Percentiles rank a stretch among this genome's conserved stretches.
Conservation (phyloP, 64 coral and sea anemone species). For the Montipora cactus region DNA sequence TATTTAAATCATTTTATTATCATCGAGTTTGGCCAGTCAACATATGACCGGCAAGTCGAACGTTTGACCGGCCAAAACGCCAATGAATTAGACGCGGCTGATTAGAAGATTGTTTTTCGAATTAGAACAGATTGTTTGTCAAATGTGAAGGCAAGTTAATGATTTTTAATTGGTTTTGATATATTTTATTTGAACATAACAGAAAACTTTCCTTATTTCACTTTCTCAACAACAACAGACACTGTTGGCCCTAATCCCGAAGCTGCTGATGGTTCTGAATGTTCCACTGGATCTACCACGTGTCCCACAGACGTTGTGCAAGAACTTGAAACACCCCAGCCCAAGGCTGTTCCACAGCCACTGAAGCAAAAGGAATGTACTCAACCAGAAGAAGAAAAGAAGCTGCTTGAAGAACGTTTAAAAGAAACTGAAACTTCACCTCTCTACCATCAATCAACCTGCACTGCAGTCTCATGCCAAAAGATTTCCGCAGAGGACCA, state of each 20-base stretch:
- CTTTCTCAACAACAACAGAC: slow-evolving; percentile 64
- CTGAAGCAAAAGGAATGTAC: slow-evolving; percentile 48
- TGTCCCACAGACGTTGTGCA: slow-evolving; percentile 48
- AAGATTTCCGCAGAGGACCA: slow-evolving; percentile 39
- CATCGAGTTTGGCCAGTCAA: slow-evolving; percentile 34
- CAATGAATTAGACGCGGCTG: slow-evolving; percentile 61
- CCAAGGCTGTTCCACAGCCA: slow-evolving; percentile 65
- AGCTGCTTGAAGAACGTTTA: slow-evolving; percentile 51
- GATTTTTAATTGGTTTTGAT: slow-evolving; percentile 54
- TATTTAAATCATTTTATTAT: slow-evolving; percentile 46
- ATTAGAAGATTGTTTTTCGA: slow-evolving; percentile 57
- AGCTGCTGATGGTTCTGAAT: slow-evolving; percentile 60
- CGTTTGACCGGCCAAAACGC: slow-evolving; percentile 54
- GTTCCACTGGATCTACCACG: slow-evolving; percentile 45
- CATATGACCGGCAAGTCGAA: slow-evolving; percentile 56
- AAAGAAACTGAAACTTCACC: slow-evolving; percentile 35
- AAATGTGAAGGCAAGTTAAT: slow-evolving; percentile 56
- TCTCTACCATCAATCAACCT: slow-evolving; percentile 53
- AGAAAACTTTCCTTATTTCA: slow-evolving; percentile 57
- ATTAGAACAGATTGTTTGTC: slow-evolving; percentile 57
- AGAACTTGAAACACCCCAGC: slow-evolving; percentile 67
- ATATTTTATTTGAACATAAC: slow-evolving; percentile 64
- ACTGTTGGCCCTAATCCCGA: slow-evolving; percentile 53
- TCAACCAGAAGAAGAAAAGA: slow-evolving; percentile 57
- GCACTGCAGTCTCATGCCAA: slow-evolving; percentile 38